Evolutionary conservation across 23 tunicate species (phyloP).

Genomic region (Trididemnum clinides): DNA sequence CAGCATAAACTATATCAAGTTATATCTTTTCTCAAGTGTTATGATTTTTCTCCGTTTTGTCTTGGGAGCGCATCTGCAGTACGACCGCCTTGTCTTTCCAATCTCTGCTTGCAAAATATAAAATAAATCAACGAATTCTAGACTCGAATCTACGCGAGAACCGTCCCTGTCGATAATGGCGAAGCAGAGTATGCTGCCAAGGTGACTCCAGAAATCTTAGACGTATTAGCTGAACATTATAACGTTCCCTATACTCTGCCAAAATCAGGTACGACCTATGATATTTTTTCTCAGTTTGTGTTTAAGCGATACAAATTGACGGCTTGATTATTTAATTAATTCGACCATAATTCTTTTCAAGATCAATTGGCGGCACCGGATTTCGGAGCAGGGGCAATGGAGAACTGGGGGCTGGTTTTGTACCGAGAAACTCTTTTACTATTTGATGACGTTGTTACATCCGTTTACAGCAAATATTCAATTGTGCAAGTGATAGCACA

Average conservation of each 20-base stretch:
- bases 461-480: constrained; percentile 51
- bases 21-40: too few relatives aligned
- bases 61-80: too few relatives aligned
- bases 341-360: too few relatives aligned
- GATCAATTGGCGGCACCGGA: constrained; percentile 88
- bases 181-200: constrained; percentile 59
- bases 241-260: constrained; percentile 59
- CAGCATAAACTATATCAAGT: too few relatives aligned
- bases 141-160: constrained; percentile 80
- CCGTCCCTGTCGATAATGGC: constrained; percentile 44
- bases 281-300: not conserved
- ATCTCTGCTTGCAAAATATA: too few relatives aligned
- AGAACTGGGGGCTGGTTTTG: constrained; percentile 93
- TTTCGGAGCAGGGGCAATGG: constrained; percentile 97
- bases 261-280: constrained; percentile 93
- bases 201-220: constrained; percentile 53
- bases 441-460: constrained; percentile 37
- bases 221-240: constrained; percentile 39
- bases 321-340: too few relatives aligned
- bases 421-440: constrained; percentile 74
- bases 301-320: too few relatives aligned
- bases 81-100: too few relatives aligned
- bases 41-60: too few relatives aligned
- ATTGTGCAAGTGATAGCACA: constrained; percentile 68
- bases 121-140: too few relatives aligned